These are phyloP conservation scores for Tethea ocularis DNA, from an alignment of 2,888 invertebrate species.

Conservation along the genomic window DNA sequence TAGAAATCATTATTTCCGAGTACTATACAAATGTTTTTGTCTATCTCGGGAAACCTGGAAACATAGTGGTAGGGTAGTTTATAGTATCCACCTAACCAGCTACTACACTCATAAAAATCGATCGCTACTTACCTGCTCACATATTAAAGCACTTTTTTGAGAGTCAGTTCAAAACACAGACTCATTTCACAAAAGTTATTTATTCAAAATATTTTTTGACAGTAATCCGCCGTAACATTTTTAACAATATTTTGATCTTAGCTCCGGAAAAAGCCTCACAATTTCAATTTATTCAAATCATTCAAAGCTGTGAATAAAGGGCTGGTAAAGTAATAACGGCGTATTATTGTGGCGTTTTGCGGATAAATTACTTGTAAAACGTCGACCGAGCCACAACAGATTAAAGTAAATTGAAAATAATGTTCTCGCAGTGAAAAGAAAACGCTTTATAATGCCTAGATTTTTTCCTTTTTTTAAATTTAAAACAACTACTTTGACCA, in stretches of 20 bases:
- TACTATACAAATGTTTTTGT: too few relatives aligned
- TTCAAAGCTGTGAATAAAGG: conserved; percentile 1
- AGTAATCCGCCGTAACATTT: neutral
- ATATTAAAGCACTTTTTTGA: too few relatives aligned
- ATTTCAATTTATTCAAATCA: conserved; percentile 6
- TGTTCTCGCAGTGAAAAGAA: conserved; percentile 20
- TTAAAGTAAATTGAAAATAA: conserved; percentile 31
- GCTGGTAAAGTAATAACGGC: neutral
- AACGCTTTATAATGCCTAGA: neutral
- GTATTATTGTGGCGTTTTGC: conserved; percentile 8
- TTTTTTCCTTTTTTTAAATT: neutral
- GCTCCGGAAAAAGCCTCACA: neutral
- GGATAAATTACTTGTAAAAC: conserved; percentile 20
- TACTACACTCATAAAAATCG: too few relatives aligned
- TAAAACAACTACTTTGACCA: neutral
- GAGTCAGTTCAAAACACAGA: too few relatives aligned
- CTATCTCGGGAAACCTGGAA: too few relatives aligned
- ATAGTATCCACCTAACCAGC: too few relatives aligned
- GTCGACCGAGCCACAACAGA: conserved; percentile 24
- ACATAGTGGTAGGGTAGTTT: too few relatives aligned
- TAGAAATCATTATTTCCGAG: too few relatives aligned
- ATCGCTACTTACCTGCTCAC: too few relatives aligned
- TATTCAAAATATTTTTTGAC: too few relatives aligned
- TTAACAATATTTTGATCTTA: neutral
- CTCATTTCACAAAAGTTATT: too few relatives aligned